Evolutionary conservation across 1,140 invertebrate genomes (phyloP).

Genomic region (Solenopsis invicta): DNA sequence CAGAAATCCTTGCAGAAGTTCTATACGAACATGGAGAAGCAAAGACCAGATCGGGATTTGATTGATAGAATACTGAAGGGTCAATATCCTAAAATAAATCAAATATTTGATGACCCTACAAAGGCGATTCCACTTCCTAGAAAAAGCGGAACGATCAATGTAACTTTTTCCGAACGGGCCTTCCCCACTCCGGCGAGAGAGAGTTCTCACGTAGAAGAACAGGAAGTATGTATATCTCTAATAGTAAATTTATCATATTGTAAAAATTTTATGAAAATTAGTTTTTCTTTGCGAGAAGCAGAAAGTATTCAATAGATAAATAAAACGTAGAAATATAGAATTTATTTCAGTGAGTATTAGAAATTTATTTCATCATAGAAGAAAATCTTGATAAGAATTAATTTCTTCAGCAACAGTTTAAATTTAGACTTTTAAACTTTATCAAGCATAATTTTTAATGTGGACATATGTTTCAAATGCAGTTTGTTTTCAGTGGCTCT

Average conservation of each 20-base stretch:
- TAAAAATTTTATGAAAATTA: neutral
- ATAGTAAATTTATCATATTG: neutral
- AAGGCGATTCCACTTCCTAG: constrained; percentile 88
- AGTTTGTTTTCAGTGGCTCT: constrained; percentile 89
- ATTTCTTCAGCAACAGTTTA: neutral
- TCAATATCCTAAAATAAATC: constrained; percentile 70
- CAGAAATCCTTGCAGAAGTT: constrained; percentile 52
- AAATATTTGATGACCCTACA: constrained; percentile 73
- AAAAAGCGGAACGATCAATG: constrained; percentile 88
- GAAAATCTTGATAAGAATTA: neutral
- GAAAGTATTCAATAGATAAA: neutral
- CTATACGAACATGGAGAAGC: constrained; percentile 42
- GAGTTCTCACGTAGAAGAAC: constrained; percentile 91
- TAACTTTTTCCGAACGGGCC: constrained; percentile 92
- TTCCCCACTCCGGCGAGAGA: constrained; percentile 95
- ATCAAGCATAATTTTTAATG: neutral
- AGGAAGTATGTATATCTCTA: constrained; percentile 87
- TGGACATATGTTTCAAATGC: neutral
- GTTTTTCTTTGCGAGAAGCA: neutral
- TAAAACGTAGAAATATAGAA: neutral
- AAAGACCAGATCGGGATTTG: constrained; percentile 67
- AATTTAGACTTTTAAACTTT: neutral
- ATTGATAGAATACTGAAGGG: constrained; percentile 74
- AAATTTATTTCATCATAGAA: neutral
- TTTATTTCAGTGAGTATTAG: neutral